Conservation (phyloP, 1,140 invertebrate species). For the Agrilus planipennis region DNA sequence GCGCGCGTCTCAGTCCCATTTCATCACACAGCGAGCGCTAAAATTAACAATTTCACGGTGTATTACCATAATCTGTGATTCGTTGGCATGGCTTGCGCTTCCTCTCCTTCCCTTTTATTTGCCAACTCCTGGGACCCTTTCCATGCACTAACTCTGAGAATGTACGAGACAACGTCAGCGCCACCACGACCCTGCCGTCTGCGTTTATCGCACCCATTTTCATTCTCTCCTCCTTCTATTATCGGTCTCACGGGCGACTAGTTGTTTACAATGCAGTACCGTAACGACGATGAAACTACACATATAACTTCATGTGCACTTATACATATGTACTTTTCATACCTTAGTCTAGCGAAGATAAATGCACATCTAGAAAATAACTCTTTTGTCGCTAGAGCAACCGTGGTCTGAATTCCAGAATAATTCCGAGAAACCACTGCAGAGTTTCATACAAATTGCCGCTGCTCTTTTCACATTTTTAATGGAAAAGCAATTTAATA, state of each 20-base stretch:
- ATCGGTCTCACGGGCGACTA: constrained; percentile 18
- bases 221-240: constrained; percentile 12
- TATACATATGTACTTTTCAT: no score
- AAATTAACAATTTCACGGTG: constrained; percentile 24
- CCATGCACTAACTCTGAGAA: constrained; percentile 1
- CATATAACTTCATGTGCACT: no score
- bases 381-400: no score
- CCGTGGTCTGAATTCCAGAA: no score
- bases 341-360: no score
- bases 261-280: constrained; percentile 15
- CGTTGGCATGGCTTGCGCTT: constrained; percentile 2
- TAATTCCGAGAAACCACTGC: no score
- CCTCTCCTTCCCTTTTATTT: constrained; percentile 5
- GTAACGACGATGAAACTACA: no score
- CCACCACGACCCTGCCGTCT: not conserved
- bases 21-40: constrained; percentile 14
- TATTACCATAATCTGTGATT: constrained; percentile 12
- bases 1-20: constrained; percentile 14
- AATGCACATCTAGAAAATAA: no score
- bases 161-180: not conserved
- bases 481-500: no score
- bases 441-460: no score
- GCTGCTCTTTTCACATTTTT: no score
- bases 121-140: no score
- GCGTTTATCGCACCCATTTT: constrained; percentile 1